Conservation (phyloP, 2,797 vertebrate species). For the Perodicticus potto region DNA sequence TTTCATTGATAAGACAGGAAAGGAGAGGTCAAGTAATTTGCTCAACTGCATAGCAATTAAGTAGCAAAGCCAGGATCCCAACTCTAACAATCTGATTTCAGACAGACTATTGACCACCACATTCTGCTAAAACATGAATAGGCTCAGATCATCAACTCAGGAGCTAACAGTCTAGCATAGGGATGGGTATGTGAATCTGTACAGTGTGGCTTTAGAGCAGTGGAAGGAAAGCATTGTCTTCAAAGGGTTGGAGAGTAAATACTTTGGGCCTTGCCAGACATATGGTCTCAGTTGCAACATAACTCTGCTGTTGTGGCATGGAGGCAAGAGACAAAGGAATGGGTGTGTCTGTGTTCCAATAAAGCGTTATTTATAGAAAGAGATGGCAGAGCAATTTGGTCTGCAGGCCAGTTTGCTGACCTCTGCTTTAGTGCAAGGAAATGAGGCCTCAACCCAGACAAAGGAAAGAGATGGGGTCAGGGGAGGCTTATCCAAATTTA, state of each 20-base stretch:
- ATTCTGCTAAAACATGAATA: not conserved
- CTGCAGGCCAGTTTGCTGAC: not conserved
- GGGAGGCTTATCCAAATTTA: not conserved
- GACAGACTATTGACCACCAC: not conserved
- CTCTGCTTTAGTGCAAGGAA: not conserved
- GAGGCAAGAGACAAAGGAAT: not conserved
- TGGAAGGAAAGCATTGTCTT: not conserved
- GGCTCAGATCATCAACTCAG: not conserved
- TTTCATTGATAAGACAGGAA: not conserved
- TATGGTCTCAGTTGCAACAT: not conserved
- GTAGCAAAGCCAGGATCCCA: not conserved
- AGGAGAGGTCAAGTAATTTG: not conserved
- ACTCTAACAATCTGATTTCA: not conserved
- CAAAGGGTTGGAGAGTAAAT: not conserved
- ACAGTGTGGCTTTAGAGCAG: not conserved
- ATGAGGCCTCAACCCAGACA: not conserved
- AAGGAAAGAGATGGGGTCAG: not conserved
- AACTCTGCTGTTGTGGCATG: not conserved
- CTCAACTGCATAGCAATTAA: not conserved
- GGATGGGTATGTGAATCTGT: not conserved
- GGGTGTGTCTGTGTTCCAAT: not conserved
- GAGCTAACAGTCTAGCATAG: not conserved
- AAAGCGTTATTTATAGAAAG: constrained; percentile 22
- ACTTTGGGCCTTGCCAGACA: not conserved
- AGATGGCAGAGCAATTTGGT: not conserved